Base-by-base conservation (phyloP, 2,888 invertebrate genomes). In the Epiblema foenella region DNA sequence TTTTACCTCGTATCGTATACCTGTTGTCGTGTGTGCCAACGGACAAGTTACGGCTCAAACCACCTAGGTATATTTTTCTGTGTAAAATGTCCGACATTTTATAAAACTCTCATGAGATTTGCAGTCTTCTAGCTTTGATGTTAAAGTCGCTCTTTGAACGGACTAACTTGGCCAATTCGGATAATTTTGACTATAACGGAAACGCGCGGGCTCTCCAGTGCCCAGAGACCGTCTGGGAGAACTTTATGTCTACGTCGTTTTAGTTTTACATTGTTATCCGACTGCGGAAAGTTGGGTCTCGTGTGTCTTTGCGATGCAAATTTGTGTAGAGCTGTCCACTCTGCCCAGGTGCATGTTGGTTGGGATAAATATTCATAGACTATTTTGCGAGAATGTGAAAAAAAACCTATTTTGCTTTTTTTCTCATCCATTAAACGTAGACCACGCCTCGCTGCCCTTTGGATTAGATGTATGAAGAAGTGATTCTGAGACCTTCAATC, bases 271-370 rank as follows among this genome's bases (percentile, higher is more conserved):
- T 72, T 69, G 77, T 74, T 80, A 79, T 75, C 74, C 70, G 65
- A 76, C 74, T 75, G 66, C 62, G 39, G 39, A 68, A 70, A 65
- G 69, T 70, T 70, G 42, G 65, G 51, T 69, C 69, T 65, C 65
- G 52, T 58, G 71, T 62, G 79, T 77, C 77, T 80, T 76, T 71
- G 69, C 73, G 70, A 75, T 79, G 78, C 79, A 79, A 80, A 79
- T 80, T 78, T 76, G 77, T 70, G 67, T 60, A 68, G 60, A 20
- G 62, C 57, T 64, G n/a, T n/a, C n/a, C n/a, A n/a, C n/a, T n/a
- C n/a, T n/a, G 71, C 66, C 49, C 46, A 56, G 69, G 24, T 72
- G 72, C 71, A 67, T 64, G 60, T 20, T 49, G 29, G 15, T n/a
- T 56, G 56, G 56, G 29, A 29, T 24, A 17, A 59, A 49, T 62